These are phyloP conservation scores for Alexandromys fortis DNA, from an alignment of 2,113 vertebrate species.

Conservation along the genomic window DNA sequence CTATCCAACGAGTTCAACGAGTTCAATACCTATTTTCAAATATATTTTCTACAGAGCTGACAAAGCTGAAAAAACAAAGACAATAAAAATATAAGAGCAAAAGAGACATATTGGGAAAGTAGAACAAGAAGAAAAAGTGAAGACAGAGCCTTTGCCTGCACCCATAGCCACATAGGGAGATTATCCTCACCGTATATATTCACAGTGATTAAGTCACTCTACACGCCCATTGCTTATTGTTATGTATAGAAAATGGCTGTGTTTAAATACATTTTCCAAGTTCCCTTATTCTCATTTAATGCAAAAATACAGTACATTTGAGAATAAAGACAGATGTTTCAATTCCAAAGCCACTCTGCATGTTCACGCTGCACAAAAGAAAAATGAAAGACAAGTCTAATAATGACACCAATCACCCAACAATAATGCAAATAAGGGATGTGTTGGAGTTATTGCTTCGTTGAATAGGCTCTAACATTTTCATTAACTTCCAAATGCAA, in stretches of 20 bases:
- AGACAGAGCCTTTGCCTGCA: background rate
- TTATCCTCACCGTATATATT: background rate
- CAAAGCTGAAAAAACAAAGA: background rate
- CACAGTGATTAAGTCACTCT: background rate
- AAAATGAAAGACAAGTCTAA: constrained; percentile 57
- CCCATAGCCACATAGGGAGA: background rate
- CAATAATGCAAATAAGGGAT: constrained; percentile 28
- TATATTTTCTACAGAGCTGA: background rate
- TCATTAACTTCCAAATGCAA: constrained; percentile 69
- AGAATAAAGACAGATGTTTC: constrained; percentile 53
- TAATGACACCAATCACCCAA: background rate
- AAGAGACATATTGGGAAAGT: background rate
- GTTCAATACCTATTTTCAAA: background rate
- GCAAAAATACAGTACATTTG: background rate
- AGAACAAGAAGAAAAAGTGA: background rate
- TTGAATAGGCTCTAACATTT: constrained; percentile 45
- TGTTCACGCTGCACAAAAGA: constrained; percentile 1
- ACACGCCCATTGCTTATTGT: background rate
- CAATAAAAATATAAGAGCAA: background rate
- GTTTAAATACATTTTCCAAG: constrained; percentile 32
- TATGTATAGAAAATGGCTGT: background rate
- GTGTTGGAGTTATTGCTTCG: constrained; percentile 45
- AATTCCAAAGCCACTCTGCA: background rate
- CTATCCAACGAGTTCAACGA: background rate
- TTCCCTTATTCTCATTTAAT: background rate